Evolutionary conservation across 1,140 invertebrate genomes (phyloP), one percentile per base, ranked within the genome.

Genomic region (Sycophila sp.): DNA sequence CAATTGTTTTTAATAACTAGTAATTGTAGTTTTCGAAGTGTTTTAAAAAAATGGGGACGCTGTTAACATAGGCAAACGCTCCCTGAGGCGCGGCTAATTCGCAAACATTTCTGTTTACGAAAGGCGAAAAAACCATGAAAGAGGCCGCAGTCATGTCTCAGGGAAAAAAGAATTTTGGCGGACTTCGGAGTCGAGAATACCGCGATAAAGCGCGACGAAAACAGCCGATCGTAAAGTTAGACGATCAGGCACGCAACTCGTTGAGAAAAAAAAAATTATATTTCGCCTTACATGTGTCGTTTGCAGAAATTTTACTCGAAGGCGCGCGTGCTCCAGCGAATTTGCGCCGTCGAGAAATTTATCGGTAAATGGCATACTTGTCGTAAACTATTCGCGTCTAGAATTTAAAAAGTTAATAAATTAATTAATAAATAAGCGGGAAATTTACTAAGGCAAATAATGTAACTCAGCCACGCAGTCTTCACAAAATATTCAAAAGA

Each of bases 1-100:
- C n/a, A n/a, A n/a, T n/a, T n/a, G n/a, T n/a, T n/a, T n/a, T n/a
- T n/a, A n/a, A n/a, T n/a, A n/a, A n/a, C n/a, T n/a, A n/a, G n/a
- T n/a, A n/a, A n/a, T n/a, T n/a, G n/a, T n/a, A n/a, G n/a, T n/a
- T n/a, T n/a, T n/a, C n/a, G n/a, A n/a, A n/a, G n/a, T n/a, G n/a
- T n/a, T n/a, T 4, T n/a, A n/a, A 40, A 59, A 59, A 59, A 40
- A 40, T 2, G 17, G 7, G 13, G 4, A 36, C 0, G 10, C 36
- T 26, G 34, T 59, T 24, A 59, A 59, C 38, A 59, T 40, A 59
- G 34, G 4, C 22, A 40, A 59, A 59, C 34, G 15, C 36, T 59
- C 11, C 8, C n/a, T n/a, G n/a, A 32, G 19, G 10, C 19, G 36
- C 1, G 56, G 34, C 10, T 40, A 59, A 59, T 59, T 38, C 36